These are phyloP conservation scores for Sylvilagus bachmani DNA, from an alignment of 2,113 vertebrate genomes.

Conservation along the genomic window DNA sequence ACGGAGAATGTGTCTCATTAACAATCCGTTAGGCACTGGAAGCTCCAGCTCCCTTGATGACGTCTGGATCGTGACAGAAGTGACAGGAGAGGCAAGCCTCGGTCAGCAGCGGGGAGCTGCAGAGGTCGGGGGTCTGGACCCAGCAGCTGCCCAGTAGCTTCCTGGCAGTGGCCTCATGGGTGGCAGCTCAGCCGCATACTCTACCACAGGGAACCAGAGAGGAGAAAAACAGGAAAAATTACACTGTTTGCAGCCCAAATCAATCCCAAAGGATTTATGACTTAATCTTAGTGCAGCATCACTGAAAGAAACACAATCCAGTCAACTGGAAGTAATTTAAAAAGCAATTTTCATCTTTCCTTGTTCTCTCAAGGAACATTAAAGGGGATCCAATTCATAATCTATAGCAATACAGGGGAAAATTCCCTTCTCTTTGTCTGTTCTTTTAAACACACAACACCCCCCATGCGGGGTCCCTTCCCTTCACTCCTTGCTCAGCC, in stretches of 20 bases:
- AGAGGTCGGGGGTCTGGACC: neutral
- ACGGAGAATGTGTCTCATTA: neutral
- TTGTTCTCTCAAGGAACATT: conserved; percentile 75
- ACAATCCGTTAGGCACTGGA: neutral
- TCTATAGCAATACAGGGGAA: conserved; percentile 56
- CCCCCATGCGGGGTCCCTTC: neutral
- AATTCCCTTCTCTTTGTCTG: conserved; percentile 30
- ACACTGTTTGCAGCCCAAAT: conserved; percentile 65
- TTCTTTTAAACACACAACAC: neutral
- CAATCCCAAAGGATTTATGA: conserved; percentile 79
- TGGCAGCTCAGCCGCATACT: neutral
- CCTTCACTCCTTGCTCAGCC: neutral
- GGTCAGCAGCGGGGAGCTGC: neutral
- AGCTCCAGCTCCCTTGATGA: conserved; percentile 8
- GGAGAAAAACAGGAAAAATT: conserved; percentile 63
- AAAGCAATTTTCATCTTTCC: conserved; percentile 83
- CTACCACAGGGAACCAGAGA: conserved; percentile 47
- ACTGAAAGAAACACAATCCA: conserved; percentile 77
- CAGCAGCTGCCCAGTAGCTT: conserved; percentile 45
- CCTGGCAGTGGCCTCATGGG: conserved; percentile 38
- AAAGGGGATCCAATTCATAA: conserved; percentile 73
- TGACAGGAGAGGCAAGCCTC: neutral
- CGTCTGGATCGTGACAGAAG: neutral
- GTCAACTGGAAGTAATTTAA: conserved; percentile 83
- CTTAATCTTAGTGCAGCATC: conserved; percentile 74